A percentile compares a stretch with the other conserved stretches of the same genome.
phyloP scores from a whole-genome alignment of 2,113 vertebrate genomes.

The Neofelis nebulosa region DNA sequence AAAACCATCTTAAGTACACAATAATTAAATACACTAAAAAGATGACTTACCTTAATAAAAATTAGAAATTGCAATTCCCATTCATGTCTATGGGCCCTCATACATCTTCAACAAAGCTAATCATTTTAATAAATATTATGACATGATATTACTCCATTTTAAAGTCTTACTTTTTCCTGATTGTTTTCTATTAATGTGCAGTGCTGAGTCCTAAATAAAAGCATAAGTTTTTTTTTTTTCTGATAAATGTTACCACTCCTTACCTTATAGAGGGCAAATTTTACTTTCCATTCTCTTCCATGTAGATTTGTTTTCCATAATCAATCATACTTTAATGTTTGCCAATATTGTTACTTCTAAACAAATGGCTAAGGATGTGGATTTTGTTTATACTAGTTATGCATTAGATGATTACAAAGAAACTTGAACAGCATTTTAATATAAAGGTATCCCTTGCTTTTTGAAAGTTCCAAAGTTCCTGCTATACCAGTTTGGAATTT shows the following conservation, averaged over 20 bases:
- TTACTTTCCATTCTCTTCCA: background rate
- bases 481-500: background rate
- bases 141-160: background rate
- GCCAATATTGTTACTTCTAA: background rate
- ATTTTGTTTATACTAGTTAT: background rate
- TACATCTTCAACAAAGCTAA: background rate
- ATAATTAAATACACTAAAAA: background rate
- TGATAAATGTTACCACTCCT: background rate
- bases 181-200: background rate
- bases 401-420: background rate
- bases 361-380: background rate
- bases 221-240: background rate
- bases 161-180: background rate
- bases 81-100: background rate
- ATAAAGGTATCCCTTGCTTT: background rate
- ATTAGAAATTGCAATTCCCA: background rate
- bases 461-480: background rate
- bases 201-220: background rate
- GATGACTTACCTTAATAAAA: background rate
- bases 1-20: background rate
- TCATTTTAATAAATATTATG: background rate
- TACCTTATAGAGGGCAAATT: background rate
- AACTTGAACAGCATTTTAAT: background rate
- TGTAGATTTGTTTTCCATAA: background rate
- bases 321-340: background rate